Evolutionary conservation across 2,797 vertebrate genomes (phyloP).

Genomic region (Takifugu rubripes): DNA sequence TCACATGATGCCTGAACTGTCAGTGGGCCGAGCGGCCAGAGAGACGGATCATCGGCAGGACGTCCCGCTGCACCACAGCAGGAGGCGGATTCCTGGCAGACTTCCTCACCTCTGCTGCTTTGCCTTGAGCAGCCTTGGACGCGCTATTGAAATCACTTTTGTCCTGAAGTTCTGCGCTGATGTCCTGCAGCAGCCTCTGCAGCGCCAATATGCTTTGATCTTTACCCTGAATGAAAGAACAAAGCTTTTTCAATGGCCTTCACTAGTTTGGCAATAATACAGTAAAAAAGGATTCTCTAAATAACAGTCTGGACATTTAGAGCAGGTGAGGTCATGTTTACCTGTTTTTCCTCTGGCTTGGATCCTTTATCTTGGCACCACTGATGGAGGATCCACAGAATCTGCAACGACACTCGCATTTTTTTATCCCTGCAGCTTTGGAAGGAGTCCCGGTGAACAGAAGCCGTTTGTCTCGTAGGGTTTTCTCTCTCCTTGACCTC

Average conservation of each 20-base stretch:
- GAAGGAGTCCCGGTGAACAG: conserved; percentile 15
- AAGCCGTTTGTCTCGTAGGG: conserved; percentile 18
- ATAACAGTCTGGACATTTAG: no score
- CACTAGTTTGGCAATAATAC: no score
- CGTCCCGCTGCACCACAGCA: conserved; percentile 36
- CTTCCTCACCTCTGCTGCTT: conserved; percentile 53
- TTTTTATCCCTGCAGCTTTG: conserved; percentile 74
- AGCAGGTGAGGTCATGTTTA: conserved; percentile 41
- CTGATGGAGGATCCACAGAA: conserved; percentile 88
- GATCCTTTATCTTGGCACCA: conserved; percentile 83
- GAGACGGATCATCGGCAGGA: conserved; percentile 43
- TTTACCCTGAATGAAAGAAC: conserved; percentile 35
- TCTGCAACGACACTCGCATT: conserved; percentile 84
- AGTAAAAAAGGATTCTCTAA: no score
- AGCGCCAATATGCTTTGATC: conserved; percentile 47
- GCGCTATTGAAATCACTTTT: conserved; percentile 11
- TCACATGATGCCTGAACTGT: conserved; percentile 41
- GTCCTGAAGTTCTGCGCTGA: conserved; percentile 47
- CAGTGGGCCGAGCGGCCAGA: conserved; percentile 30
- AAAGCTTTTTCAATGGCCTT: no score
- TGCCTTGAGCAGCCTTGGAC: conserved; percentile 10
- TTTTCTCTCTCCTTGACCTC: conserved; percentile 44
- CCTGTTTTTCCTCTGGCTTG: conserved; percentile 80
- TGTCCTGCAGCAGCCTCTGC: conserved; percentile 50
- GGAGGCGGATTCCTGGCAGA: conserved; percentile 18